These are phyloP conservation scores for Pseudocheirus occidentalis DNA, from an alignment of 2,797 vertebrate genomes.

Conservation along the genomic window DNA sequence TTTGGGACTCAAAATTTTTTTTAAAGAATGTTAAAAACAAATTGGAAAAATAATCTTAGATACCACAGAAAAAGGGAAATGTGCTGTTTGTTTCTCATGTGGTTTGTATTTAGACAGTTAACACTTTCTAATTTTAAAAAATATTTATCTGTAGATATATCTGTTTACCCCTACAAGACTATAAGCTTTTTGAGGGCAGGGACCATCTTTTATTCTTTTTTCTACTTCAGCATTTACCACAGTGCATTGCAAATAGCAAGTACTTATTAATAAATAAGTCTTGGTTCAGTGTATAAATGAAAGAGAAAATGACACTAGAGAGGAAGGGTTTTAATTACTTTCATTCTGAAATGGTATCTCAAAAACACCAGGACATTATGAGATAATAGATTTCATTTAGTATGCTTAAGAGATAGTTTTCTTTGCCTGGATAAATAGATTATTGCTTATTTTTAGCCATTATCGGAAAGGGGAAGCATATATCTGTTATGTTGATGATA, in stretches of 20 bases:
- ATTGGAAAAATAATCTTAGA: too few species aligned
- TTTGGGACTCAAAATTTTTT: background rate
- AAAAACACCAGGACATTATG: background rate
- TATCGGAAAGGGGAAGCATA: background rate
- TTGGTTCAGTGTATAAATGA: background rate
- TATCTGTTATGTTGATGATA: slow-evolving; percentile 18
- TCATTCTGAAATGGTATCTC: background rate
- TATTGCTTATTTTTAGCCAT: slow-evolving; percentile 26
- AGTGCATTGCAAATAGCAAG: background rate
- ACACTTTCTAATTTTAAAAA: background rate
- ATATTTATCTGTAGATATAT: background rate
- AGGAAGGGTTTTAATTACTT: background rate
- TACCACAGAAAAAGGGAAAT: background rate
- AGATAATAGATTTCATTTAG: slow-evolving; percentile 20
- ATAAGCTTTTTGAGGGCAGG: background rate
- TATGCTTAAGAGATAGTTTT: slow-evolving; percentile 39
- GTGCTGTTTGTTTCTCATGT: background rate
- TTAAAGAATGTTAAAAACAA: background rate
- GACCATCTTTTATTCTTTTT: background rate
- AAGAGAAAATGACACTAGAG: background rate
- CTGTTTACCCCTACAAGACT: background rate
- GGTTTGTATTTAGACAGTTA: background rate
- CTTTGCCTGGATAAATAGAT: slow-evolving; percentile 41
- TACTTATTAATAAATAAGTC: background rate
- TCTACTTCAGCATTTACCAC: background rate